Evolutionary conservation across 1,140 invertebrate species (phyloP).

Genomic region (Luehdorfia chinensis): DNA sequence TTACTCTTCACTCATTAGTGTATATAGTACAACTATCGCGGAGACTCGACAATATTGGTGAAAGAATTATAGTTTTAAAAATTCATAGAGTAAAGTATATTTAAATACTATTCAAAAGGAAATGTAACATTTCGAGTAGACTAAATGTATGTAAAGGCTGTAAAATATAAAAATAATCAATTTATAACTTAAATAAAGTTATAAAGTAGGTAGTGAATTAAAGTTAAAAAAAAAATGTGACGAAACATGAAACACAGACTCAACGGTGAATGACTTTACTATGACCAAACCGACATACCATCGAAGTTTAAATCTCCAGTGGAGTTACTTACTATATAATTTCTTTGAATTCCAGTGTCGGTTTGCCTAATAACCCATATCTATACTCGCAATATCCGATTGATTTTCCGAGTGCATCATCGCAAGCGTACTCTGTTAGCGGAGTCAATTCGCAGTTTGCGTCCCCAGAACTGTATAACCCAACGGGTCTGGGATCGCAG

Average conservation of each 20-base stretch:
- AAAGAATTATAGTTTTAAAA: too few species aligned
- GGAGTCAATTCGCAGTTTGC: conserved; percentile 67
- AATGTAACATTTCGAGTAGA: too few species aligned
- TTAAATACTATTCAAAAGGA: too few species aligned
- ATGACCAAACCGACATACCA: conserved; percentile 1
- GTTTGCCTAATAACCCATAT: conserved; percentile 71
- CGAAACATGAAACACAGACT: neutral
- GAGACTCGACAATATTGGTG: too few species aligned
- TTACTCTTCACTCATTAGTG: too few species aligned
- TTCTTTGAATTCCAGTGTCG: conserved; percentile 67
- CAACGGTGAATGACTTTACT: neutral
- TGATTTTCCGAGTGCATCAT: conserved; percentile 72
- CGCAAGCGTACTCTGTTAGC: conserved; percentile 70
- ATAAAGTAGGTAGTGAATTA: too few species aligned
- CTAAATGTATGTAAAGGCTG: too few species aligned
- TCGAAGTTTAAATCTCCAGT: neutral
- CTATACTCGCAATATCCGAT: conserved; percentile 75
- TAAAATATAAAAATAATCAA: too few species aligned
- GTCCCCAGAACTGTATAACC: conserved; percentile 66
- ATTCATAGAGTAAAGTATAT: too few species aligned
- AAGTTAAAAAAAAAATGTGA: too few species aligned
- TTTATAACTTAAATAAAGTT: too few species aligned
- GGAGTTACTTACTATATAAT: conserved; percentile 21
- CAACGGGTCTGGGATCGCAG: conserved; percentile 51
- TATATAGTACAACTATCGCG: too few species aligned